Evolutionary conservation across 1,140 invertebrate genomes (phyloP).

Genomic region (Epicauta chinensis): DNA sequence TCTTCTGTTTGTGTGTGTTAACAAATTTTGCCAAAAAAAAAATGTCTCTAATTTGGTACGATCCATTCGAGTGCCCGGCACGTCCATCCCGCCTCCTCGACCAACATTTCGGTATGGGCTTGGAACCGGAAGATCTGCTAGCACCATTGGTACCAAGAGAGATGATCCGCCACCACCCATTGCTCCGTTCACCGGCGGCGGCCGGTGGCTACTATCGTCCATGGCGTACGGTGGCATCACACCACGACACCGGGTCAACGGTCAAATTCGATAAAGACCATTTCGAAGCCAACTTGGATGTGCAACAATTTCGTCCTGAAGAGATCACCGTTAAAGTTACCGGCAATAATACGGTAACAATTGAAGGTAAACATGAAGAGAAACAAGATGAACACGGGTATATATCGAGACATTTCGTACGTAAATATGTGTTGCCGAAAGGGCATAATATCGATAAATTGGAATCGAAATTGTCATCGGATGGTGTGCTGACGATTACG

Average conservation of each 20-base stretch:
- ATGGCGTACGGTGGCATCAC: constrained; percentile 39
- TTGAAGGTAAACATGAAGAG: constrained; percentile 49
- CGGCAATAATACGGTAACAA: constrained; percentile 49
- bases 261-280: constrained; percentile 42
- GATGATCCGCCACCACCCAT: neutral
- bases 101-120: constrained; percentile 33
- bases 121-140: constrained; percentile 30
- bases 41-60: constrained; percentile 26
- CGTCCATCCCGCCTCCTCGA: constrained; percentile 32
- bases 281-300: constrained; percentile 43
- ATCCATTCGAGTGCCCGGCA: neutral
- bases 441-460: constrained; percentile 57
- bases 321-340: constrained; percentile 54
- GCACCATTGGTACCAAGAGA: constrained; percentile 22
- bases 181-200: neutral
- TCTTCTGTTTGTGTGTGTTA: neutral
- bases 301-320: constrained; percentile 54
- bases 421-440: constrained; percentile 61
- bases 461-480: constrained; percentile 60
- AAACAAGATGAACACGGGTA: constrained; percentile 43
- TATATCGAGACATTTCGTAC: constrained; percentile 49
- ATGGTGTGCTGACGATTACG: constrained; percentile 62
- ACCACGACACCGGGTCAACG: constrained; percentile 38
- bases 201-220: constrained; percentile 45
- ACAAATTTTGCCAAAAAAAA: too few relatives aligned